Conservation (phyloP, 2,113 vertebrate species). For the human region GRCh38 chr1:148993501-148994000, state of each 20-base stretch:
- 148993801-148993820: slow-evolving; percentile 24
- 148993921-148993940: not conserved
- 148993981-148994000: not conserved
- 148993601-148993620: not conserved
- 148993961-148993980: not conserved
- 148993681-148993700: not conserved
- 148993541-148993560: not conserved
- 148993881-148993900: slow-evolving; percentile 67
- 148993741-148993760: not conserved
- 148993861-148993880: slow-evolving; percentile 72
- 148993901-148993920: slow-evolving; percentile 50
- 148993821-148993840: not conserved
- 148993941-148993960: not conserved
- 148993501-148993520: not conserved
- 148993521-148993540: not conserved
- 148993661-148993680: not conserved
- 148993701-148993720: slow-evolving; percentile 28
- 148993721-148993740: slow-evolving; percentile 25
- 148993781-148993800: not conserved
- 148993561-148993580: not conserved
- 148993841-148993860: slow-evolving; percentile 39
- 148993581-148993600: not conserved
- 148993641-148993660: not conserved
- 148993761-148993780: slow-evolving; percentile 23
- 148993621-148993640: not conserved